Base-by-base conservation (phyloP, 2,797 vertebrate genomes). In the Poecile montanus region DNA sequence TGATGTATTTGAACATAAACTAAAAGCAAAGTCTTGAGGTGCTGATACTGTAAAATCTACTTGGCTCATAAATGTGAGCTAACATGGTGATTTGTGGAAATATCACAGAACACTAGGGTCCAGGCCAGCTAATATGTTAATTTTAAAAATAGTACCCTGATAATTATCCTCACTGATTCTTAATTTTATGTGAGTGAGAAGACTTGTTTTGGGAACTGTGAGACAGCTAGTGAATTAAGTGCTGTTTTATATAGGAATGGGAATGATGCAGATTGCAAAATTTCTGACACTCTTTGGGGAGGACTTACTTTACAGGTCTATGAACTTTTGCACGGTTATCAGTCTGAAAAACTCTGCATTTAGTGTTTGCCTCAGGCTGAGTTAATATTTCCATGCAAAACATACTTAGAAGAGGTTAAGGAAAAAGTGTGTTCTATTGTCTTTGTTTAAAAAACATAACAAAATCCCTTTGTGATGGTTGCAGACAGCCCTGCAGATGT, bases 401-500 rank as follows among this genome's bases (percentile, higher is more conserved):
- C 32, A 29, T 15, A 44, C 63, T 36, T 81, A 53, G 38, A 82
- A 91, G 36, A 76, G 56, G 30, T 81, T 92, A 76, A 79, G 73
- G 75, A 45, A 76, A 90, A 93, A 84, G 42, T 73, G 68, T 18
- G 13, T 62, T 60, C 4, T 63, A 67, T 44, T 91, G 32, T 32
- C 71, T 88, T 48, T 88, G 36, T 81, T 71, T 48, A 27, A 93
- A 92, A 85, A 91, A 66, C 45, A 25, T 60, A 47, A 86, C 70
- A 91, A 94, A 88, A 10, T 30, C 30, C 25, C 21, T 81, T 84
- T 94, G 67, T 96, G 71, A 8, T 82, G 63, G 42, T 57, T 88
- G 76, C 87, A 83, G 92, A 86, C 48, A 0, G 53, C 42, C 17
- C 68, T 68, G 88, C 95, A 97, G 94, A 94, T 97, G 88, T 95